Percentiles rank a stretch among this genome's conserved stretches.
phyloP scores from a whole-genome alignment of 1,140 invertebrate species.

The Pissodes strobi region DNA sequence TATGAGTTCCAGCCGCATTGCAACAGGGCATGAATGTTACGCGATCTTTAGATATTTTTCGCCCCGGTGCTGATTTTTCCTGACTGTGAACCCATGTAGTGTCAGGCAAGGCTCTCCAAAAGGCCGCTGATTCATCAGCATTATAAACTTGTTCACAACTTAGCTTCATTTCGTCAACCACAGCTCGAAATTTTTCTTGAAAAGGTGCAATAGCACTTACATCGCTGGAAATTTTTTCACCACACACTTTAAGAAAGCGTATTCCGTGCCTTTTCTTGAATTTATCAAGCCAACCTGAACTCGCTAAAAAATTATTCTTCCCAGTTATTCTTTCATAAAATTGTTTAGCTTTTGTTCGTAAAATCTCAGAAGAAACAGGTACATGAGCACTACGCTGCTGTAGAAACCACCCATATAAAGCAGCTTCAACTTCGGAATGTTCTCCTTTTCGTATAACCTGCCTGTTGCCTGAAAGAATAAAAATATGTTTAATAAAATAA shows the following conservation, averaged over 20 bases:
- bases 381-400: too few species aligned
- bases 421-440: too few species aligned
- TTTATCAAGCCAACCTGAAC: too few species aligned
- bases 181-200: conserved; percentile 7
- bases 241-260: background rate
- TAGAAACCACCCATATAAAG: too few species aligned
- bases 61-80: conserved; percentile 44
- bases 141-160: conserved; percentile 1
- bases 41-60: conserved; percentile 49
- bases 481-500: too few species aligned
- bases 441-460: too few species aligned
- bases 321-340: too few species aligned
- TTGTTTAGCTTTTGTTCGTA: too few species aligned
- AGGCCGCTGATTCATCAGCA: conserved; percentile 25
- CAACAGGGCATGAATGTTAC: conserved; percentile 7
- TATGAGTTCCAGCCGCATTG: conserved; percentile 22
- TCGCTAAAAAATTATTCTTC: too few species aligned
- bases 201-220: conserved; percentile 3
- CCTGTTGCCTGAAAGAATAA: too few species aligned
- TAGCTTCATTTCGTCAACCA: conserved; percentile 1
- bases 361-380: too few species aligned
- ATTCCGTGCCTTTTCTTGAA: background rate
- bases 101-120: conserved; percentile 20
- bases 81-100: conserved; percentile 36
- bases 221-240: background rate